Evolutionary conservation across 2,797 vertebrate species (phyloP), one percentile per base, ranked within the genome.

Genomic region (Halcyon leucocephala): DNA sequence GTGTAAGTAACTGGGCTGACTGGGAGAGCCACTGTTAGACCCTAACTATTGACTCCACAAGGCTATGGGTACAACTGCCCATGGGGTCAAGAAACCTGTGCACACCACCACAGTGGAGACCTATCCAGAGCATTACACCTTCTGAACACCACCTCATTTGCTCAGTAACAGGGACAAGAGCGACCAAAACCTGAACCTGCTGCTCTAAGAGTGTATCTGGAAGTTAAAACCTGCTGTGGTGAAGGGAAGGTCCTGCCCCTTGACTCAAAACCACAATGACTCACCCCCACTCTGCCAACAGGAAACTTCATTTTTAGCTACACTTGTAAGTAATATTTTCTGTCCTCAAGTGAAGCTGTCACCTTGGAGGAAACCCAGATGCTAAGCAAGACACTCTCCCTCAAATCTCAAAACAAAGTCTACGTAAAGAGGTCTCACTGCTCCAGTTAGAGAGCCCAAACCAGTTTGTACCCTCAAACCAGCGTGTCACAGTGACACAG

Each of bases 301-400:
- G 94, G 90, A 97, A 95, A 80, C 71, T 71, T 86, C 83, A 57
- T 37, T 92, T 96, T 95, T 82, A 95, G 93, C 80, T 90, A 18
- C 7, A 1, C 67, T 80, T 79, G 70, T 62, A 91, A 92, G 76
- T 37, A 41, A 33, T 69, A 86, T 54, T 91, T 89, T 93, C 71
- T 89, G 65, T 58, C 79, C 84, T 91, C 64, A 31, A 71, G 61
- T 0, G 2, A 82, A 90, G 65, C 61, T 95, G 81, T 67, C 86
- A 86, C 90, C 84, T 90, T 82, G 83, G 83, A 94, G 84, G 49
- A 93, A 87, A 82, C 84, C 90, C 76, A 64, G 48, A 48, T 0
- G 2, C 33, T 39, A 22, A 77, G 54, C 26, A 42, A 72, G 46
- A 70, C 37, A 3, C 7, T 25, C 12, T 64, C 77, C 66, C 48